Conservation (phyloP, 30 jellyfish, hydroid and myxozoan species). For the Aurelia sp. region DNA sequence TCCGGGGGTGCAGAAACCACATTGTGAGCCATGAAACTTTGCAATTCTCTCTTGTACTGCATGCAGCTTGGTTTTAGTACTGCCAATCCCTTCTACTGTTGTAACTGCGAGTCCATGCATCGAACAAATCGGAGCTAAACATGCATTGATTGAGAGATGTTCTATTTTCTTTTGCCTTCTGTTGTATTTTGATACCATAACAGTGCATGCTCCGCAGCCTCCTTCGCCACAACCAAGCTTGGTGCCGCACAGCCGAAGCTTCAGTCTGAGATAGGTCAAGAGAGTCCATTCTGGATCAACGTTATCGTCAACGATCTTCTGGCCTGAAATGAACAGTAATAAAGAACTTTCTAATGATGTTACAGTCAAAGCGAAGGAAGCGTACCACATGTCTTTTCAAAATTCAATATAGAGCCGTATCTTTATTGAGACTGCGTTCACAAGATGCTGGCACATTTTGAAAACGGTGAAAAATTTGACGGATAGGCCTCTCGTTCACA, state of each 20-base stretch:
- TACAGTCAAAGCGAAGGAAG: too few species aligned
- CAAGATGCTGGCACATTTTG: too few species aligned
- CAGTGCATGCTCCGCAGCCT: slow-evolving; percentile 73
- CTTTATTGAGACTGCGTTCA: too few species aligned
- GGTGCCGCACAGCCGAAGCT: slow-evolving; percentile 52
- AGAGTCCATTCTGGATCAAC: slow-evolving; percentile 65
- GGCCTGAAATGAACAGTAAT: slow-evolving; percentile 1
- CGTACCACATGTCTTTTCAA: too few species aligned
- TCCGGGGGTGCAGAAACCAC: slow-evolving; percentile 71
- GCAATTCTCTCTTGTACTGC: slow-evolving; percentile 61
- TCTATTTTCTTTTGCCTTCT: slow-evolving; percentile 33
- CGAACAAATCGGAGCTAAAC: slow-evolving; percentile 50
- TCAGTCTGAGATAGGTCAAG: slow-evolving; percentile 47
- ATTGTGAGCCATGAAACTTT: slow-evolving; percentile 59
- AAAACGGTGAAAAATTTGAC: too few species aligned
- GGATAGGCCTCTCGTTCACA: too few species aligned
- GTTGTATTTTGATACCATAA: slow-evolving; percentile 53
- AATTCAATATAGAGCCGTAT: too few species aligned
- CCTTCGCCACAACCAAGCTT: slow-evolving; percentile 74
- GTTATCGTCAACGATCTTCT: slow-evolving; percentile 40
- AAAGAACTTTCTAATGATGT: too few species aligned
- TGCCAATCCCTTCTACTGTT: slow-evolving; percentile 72
- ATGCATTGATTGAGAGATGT: slow-evolving; percentile 54
- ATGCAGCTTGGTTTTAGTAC: slow-evolving; percentile 44
- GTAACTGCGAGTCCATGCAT: slow-evolving; percentile 71